These are phyloP conservation scores for Cygnus buccinator DNA, from an alignment of 2,113 vertebrate genomes.

Conservation along the genomic window DNA sequence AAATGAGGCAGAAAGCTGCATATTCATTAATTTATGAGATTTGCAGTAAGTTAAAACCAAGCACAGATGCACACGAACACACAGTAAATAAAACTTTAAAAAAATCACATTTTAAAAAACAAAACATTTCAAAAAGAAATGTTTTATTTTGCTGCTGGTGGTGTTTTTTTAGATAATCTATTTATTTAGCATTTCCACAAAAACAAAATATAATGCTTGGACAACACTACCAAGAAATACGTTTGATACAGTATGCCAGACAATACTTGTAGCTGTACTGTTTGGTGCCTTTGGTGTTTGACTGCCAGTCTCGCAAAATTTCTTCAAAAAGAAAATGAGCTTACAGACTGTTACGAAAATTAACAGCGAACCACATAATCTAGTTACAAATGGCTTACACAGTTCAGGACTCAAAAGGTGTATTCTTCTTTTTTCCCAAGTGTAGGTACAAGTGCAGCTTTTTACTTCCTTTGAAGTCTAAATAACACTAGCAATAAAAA, in stretches of 20 bases:
- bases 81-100: background rate
- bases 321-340: background rate
- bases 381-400: background rate
- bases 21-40: accelerated
- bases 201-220: accelerated
- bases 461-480: background rate
- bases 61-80: background rate
- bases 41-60: background rate
- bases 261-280: accelerated
- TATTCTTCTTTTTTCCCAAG: background rate
- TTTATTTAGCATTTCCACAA: background rate
- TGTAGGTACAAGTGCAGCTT: background rate
- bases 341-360: background rate
- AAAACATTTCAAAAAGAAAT: background rate
- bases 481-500: no score
- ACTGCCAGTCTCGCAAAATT: background rate
- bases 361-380: background rate
- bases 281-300: background rate
- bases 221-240: background rate
- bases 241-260: accelerated
- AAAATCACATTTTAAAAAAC: background rate
- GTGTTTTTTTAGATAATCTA: background rate
- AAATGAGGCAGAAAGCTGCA: background rate
- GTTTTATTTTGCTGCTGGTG: no score
- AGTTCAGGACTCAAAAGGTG: no score